Conservation (phyloP, 2,888 invertebrate genomes). For the Cinara cedri region DNA sequence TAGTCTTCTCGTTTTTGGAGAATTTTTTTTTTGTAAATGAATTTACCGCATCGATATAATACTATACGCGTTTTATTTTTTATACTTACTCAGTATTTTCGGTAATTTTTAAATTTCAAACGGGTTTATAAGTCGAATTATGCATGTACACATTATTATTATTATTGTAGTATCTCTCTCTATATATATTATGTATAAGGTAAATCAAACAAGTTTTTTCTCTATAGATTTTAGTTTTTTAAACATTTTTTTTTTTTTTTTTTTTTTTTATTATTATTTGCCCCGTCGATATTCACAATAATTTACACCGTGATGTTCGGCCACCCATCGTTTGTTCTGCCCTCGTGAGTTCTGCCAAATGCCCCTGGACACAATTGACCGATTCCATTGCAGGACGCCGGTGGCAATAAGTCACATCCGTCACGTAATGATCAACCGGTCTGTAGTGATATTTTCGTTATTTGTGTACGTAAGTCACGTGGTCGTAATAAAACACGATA, state of each 20-base stretch:
- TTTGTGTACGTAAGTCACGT: not conserved
- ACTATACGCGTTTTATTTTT: constrained; percentile 14
- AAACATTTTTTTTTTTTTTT: not conserved
- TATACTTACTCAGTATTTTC: not conserved
- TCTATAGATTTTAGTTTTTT: not conserved
- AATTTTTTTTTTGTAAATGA: too few relatives aligned
- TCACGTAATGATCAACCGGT: constrained; percentile 41
- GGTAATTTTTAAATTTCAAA: not conserved
- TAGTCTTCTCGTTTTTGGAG: not conserved
- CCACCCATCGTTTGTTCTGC: constrained; percentile 12
- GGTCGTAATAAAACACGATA: constrained; percentile 15
- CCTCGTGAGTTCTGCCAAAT: constrained; percentile 19
- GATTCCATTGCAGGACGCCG: constrained; percentile 14
- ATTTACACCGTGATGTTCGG: constrained; percentile 30
- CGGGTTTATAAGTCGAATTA: constrained; percentile 18
- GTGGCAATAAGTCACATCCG: constrained; percentile 51
- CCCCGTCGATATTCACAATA: constrained; percentile 44
- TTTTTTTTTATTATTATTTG: not conserved
- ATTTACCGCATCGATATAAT: not conserved
- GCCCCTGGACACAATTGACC: constrained; percentile 48
- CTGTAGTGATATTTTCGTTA: constrained; percentile 13
- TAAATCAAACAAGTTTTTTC: constrained; percentile 43
- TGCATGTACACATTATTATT: constrained; percentile 22
- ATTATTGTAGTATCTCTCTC: constrained; percentile 6
- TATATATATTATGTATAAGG: not conserved